A percentile compares a stretch with the other conserved stretches of the same genome.
Conservation (phyloP, 2,113 vertebrate species). For the Dipodomys stephensi region DNA sequence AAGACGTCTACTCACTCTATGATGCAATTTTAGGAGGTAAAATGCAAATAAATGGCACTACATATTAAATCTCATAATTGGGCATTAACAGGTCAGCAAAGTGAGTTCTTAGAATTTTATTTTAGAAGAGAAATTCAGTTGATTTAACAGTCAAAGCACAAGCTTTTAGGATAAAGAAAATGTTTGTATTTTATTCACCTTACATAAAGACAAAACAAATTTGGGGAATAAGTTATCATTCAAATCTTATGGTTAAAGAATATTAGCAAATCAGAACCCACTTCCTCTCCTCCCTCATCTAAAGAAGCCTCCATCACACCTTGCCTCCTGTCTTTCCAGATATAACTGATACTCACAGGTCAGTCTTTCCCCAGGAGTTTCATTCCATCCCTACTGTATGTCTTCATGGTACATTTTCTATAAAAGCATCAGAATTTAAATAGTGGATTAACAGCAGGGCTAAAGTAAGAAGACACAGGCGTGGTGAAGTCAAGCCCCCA, state of each 20-base stretch:
- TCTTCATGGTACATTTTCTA: background rate
- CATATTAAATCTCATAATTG: background rate
- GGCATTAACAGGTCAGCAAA: background rate
- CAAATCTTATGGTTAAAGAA: background rate
- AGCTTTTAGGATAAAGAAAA: background rate
- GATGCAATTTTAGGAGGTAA: background rate
- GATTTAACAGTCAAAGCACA: background rate
- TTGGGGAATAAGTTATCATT: background rate
- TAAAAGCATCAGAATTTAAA: background rate
- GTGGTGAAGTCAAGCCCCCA: background rate
- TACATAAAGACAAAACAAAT: background rate
- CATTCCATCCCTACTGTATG: background rate
- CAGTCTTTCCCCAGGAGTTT: background rate
- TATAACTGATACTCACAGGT: background rate
- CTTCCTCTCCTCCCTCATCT: background rate
- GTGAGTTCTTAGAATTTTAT: background rate
- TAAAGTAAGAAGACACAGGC: background rate
- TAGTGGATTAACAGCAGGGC: background rate
- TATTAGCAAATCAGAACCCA: background rate
- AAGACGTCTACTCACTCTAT: background rate
- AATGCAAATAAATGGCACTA: background rate
- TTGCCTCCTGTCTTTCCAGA: background rate
- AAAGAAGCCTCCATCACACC: background rate
- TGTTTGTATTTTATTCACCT: slow-evolving; percentile 3
- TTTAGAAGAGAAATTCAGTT: background rate